Base-by-base conservation (phyloP, 1,140 invertebrate genomes). In the Maniola jurtina region DNA sequence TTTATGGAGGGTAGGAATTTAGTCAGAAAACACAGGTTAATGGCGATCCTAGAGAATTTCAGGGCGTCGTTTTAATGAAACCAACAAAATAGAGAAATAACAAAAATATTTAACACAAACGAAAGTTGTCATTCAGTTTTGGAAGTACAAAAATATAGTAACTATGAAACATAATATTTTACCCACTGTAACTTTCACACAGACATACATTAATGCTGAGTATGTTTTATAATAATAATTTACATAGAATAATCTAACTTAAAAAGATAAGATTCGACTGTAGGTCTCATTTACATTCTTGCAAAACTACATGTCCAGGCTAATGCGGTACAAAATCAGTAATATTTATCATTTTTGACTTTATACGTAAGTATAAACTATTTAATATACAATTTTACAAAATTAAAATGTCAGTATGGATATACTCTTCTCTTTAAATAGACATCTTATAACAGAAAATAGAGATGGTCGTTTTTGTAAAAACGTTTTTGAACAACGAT, bases 121-220 rank as follows among this genome's bases (percentile, higher is more conserved):
- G 75, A 71, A 75, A 79, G 42, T 69, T 68, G 73, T 79, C 42
- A 11, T 52, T 76, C 68, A 64, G 68, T 68, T 77, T 52, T 52
- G 67, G 70, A 77, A 79, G 79, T 86, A 88, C 72, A 88, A 88
- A 88, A 88, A 86, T 52, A 52, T 52, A 52, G 71, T 78, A 79
- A 84, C 73, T 77, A 80, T 75, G 59, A 80, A 86, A 83, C 72
- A 85, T 80, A 79, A 81, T 83, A 80, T 78, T 80, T 79, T 82
- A 80, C 75, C 80, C 58, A 64, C 57, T 73, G 72, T 80, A 81
- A 83, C 77, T 80, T 73, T 76, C 70, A 76, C 75, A 81, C 73
- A 75, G 68, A 71, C 47, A 70, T 72, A 85, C 74, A 80, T 80
- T 38, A 33, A 64, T 34, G 42, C 40, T n/a, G 55, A 64, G 35